Evolutionary conservation across 2,797 vertebrate genomes (phyloP), one percentile per base, ranked within the genome.

Genomic region (Etheostoma perlongum): DNA sequence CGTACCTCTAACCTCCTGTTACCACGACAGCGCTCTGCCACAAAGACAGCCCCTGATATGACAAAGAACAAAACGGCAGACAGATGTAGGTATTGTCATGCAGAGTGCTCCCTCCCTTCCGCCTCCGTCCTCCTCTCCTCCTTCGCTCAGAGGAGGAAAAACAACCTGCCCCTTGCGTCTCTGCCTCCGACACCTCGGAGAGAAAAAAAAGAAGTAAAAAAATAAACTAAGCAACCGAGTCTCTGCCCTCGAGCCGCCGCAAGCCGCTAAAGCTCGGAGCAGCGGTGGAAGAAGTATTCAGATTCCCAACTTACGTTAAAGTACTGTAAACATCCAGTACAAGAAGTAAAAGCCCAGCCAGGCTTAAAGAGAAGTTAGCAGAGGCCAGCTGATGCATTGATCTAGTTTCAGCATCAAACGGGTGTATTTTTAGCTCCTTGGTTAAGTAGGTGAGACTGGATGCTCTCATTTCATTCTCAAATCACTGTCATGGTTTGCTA

Each of bases 41-140:
- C 96, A 97, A 91, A 96, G 91, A 96, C 94, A 91, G 95, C 93
- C 95, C 94, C 94, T 93, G 93, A 95, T 96, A 96, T 95, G 94
- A 97, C 96, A 95, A 95, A 95, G 96, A 96, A 96, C 96, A 96
- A 95, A 94, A 94, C 94, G 94, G 94, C 95, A 94, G 96, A 97
- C 96, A 97, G 98, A 98, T 97, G 97, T 97, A 97, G 96, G 96
- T 96, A 98, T 98, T 99, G 97, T 98, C 95, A 97, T 97, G 96
- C 96, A 96, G 95, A 95, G 94, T 93, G 86, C 91, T 84, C 84
- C 81, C 83, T 67, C 76, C 18, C 27, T 18, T 74, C 82, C 76
- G 68, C 81, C 81, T 82, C 91, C 85, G 42, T 67, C 61, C 72
- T 69, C 48, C 76, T 71, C 76, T 70, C 19, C 73, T 71, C 18